Base-by-base conservation (phyloP, 2,888 invertebrate species). In the Cataglyphis rosenhaueri region DNA sequence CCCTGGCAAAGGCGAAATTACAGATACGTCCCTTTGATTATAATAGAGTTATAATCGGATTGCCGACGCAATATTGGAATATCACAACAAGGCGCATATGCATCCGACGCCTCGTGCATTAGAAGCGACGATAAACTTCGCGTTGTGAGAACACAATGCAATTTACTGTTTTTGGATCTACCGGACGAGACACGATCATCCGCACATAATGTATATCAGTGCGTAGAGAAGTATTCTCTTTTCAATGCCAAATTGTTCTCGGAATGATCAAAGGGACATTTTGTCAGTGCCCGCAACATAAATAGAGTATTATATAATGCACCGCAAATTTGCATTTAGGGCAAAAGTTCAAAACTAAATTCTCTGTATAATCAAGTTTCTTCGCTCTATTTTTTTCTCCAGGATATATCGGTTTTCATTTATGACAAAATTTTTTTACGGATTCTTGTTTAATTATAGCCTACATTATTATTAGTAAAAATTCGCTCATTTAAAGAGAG, bases 11-110 rank as follows among this genome's bases (percentile, higher is more conserved):
- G 55, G 55, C 38, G 29, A 25, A 41, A 68, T 66, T 66, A 44
- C 57, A 68, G 55, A 29, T 66, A 66, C 38, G 18, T 35, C 25
- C 25, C 18, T 66, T 74, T 74, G 75, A 29, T 25, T 66, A 12
- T 74, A 61, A 55, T 55, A 55, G 25, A 55, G 9, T 68, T 76
- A 15, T 74, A 62, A 55, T 68, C 76, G 29, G 55, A 15, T 68
- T 76, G 74, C 21, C 64, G 64, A 5, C 2, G 21, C 62, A 64
- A 21, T 18, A 18, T 12, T n/a, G 61, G 12, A 59, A 41, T 62
- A 73, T 73, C 15, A 44, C 62, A 74, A 62, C n/a, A 18, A 18
- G 12, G 15, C 41, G n/a, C 41, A n/a, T 0, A 2, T 25, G 25
- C 38, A 59, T 15, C 35, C 9, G n/a, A 64, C 21, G 44, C 44